Percentiles rank a stretch among this genome's conserved stretches.
Evolutionary conservation across 2,888 invertebrate genomes (phyloP).

Genomic region (Caenorhabditis wallacei): DNA sequence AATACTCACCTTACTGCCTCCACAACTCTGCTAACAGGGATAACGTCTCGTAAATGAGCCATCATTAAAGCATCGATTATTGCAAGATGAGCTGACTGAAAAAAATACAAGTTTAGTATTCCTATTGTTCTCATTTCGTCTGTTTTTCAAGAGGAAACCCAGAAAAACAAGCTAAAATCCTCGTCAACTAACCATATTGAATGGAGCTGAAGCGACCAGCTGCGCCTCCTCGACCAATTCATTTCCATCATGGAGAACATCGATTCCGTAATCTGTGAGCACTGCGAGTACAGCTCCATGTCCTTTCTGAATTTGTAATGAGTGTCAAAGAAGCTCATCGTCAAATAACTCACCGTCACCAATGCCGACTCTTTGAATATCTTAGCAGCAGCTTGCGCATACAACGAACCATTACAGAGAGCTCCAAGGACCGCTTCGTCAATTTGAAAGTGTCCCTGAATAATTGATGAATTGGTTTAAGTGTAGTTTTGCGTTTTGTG

Average conservation of each 20-base stretch:
- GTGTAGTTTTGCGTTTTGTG: not conserved
- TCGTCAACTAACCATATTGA: constrained; percentile 83
- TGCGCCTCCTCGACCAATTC: constrained; percentile 84
- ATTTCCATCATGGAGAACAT: constrained; percentile 82
- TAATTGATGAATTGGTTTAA: constrained; percentile 31
- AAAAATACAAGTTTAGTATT: not conserved
- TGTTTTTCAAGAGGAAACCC: not conserved
- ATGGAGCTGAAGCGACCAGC: constrained; percentile 83
- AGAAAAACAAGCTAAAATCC: constrained; percentile 22
- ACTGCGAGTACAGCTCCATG: constrained; percentile 84
- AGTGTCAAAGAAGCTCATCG: constrained; percentile 11
- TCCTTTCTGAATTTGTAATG: constrained; percentile 71
- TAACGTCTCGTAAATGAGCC: constrained; percentile 83
- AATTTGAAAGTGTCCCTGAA: constrained; percentile 74
- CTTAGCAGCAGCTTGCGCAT: constrained; percentile 84
- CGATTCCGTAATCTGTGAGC: constrained; percentile 77
- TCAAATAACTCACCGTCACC: constrained; percentile 70
- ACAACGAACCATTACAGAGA: constrained; percentile 83
- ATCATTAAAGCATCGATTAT: constrained; percentile 85
- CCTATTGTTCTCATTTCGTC: not conserved
- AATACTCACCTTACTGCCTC: constrained; percentile 83
- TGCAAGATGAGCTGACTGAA: constrained; percentile 84
- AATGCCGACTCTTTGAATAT: constrained; percentile 83
- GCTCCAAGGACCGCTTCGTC: constrained; percentile 75
- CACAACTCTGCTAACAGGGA: constrained; percentile 84